Evolutionary conservation across 2,797 vertebrate genomes (phyloP).

Genomic region (Neomorphus geoffroyi): DNA sequence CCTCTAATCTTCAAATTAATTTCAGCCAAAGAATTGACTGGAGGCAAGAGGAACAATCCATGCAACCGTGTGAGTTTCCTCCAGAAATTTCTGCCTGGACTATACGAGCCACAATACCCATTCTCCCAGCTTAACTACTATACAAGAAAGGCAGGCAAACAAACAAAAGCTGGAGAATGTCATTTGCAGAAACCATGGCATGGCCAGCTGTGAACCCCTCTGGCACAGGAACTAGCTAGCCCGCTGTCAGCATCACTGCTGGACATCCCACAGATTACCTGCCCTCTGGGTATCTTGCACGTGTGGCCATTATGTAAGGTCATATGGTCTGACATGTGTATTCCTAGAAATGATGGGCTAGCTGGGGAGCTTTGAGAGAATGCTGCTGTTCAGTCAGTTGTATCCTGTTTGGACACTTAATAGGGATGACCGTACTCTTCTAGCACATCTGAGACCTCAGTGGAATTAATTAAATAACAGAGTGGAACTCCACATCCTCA

Average conservation of each 20-base stretch:
- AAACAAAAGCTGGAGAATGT: not conserved
- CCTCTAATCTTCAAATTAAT: conserved; percentile 27
- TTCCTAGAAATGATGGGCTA: conserved; percentile 25
- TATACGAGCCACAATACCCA: not conserved
- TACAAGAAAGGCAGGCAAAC: not conserved
- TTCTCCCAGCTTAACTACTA: not conserved
- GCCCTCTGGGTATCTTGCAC: not conserved
- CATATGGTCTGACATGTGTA: not conserved
- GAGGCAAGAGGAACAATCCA: conserved; percentile 12
- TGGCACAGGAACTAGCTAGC: not conserved
- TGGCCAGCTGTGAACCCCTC: not conserved
- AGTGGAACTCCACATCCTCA: not conserved
- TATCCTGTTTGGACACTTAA: not conserved
- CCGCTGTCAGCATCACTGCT: not conserved
- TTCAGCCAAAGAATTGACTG: conserved; percentile 41
- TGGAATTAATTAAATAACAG: not conserved
- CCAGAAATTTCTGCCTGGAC: not conserved
- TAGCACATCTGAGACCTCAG: not conserved
- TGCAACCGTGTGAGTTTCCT: not conserved
- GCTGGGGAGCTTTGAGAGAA: conserved; percentile 13
- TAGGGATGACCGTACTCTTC: not conserved
- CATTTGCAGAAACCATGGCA: not conserved
- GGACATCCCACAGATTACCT: not conserved
- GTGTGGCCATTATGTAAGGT: not conserved
- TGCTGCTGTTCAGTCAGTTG: rapidly evolving